phyloP scores from a whole-genome alignment of 92 coral and sea anemone species.

The Porites lobata region DNA sequence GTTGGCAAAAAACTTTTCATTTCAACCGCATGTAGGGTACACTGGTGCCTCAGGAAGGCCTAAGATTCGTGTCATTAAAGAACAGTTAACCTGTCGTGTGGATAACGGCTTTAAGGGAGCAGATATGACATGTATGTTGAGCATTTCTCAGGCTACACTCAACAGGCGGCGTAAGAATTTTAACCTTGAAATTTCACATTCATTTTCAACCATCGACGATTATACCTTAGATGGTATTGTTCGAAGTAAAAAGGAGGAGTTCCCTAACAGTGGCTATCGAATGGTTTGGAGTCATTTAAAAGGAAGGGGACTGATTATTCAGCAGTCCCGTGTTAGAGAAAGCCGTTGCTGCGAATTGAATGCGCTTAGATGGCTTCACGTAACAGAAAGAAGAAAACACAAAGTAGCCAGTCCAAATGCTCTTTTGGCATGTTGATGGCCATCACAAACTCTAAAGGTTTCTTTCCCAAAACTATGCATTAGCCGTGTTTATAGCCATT shows the following conservation, averaged over 20 bases:
- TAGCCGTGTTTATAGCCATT: too few relatives aligned
- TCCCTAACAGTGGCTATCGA: conserved; percentile 47
- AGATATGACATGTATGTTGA: conserved; percentile 49
- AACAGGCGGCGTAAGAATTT: conserved; percentile 32
- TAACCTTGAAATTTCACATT: conserved; percentile 19
- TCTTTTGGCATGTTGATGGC: conserved; percentile 50
- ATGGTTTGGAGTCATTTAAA: conserved; percentile 46
- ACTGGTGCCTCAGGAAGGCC: conserved; percentile 47
- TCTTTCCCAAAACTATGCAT: neutral
- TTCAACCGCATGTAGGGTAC: neutral
- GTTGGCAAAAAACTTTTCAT: too few relatives aligned
- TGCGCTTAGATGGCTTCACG: conserved; percentile 31
- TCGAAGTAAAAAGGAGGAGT: conserved; percentile 14
- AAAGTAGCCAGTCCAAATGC: conserved; percentile 42
- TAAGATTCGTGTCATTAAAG: conserved; percentile 33
- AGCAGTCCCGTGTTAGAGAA: conserved; percentile 34
- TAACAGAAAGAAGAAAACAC: conserved; percentile 34
- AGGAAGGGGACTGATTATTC: conserved; percentile 29
- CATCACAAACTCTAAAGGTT: conserved; percentile 37
- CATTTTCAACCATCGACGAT: conserved; percentile 28
- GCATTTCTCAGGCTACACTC: conserved; percentile 24
- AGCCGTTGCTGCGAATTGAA: conserved; percentile 25
- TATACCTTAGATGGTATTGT: conserved; percentile 27
- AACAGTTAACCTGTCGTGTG: conserved; percentile 26
- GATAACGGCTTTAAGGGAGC: conserved; percentile 47